Percentiles rank a stretch among this genome's conserved stretches.
These are phyloP conservation scores for Epinotia demarniana DNA, from an alignment of 2,888 invertebrate species.

Conservation along the genomic window DNA sequence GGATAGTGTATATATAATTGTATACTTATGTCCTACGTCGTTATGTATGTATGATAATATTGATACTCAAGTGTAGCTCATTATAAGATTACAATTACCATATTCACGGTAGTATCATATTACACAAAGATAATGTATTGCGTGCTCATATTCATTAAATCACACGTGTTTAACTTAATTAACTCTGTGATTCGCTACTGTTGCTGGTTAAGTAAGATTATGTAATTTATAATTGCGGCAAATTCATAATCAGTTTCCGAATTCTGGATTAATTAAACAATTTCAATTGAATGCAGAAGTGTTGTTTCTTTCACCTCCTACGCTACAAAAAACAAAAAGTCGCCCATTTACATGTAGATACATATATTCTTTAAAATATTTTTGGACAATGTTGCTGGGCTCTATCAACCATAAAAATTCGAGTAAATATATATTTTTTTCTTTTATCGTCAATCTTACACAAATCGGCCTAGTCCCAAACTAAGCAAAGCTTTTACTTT, in stretches of 20 bases:
- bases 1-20: no score
- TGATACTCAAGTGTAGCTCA: not conserved
- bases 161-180: conserved; percentile 31
- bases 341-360: no score
- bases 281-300: conserved; percentile 25
- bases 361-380: not conserved
- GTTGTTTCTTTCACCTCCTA: not conserved
- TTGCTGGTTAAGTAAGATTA: conserved; percentile 16
- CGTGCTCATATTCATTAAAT: conserved; percentile 30
- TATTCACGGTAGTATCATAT: conserved; percentile 8
- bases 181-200: conserved; percentile 21
- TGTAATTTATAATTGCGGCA: conserved; percentile 24
- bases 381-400: not conserved
- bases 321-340: not conserved
- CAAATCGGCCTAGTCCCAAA: no score
- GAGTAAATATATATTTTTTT: no score
- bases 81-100: conserved; percentile 8
- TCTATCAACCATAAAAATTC: no score
- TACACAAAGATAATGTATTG: conserved; percentile 27
- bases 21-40: no score
- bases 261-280: conserved; percentile 17
- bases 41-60: no score
- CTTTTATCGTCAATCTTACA: no score
- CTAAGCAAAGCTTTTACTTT: no score
- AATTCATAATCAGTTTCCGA: conserved; percentile 29